phyloP scores from a whole-genome alignment of 2,113 vertebrate species.

The Tichodroma muraria region DNA sequence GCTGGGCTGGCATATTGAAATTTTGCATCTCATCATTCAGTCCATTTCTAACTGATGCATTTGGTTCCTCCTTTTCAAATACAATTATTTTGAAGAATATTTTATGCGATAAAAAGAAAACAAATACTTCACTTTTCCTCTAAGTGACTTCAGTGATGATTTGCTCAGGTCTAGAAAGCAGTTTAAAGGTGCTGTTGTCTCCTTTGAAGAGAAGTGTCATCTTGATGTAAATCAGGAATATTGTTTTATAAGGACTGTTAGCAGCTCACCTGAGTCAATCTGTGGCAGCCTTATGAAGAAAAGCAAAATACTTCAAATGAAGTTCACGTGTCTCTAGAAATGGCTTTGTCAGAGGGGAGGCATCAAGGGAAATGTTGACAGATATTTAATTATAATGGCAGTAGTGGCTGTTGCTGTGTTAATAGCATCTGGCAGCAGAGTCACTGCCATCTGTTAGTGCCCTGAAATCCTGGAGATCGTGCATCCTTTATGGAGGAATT shows the following conservation, averaged over 20 bases:
- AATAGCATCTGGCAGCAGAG: background rate
- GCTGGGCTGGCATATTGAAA: background rate
- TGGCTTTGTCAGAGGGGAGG: background rate
- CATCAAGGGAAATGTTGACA: slow-evolving; percentile 5
- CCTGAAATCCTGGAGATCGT: background rate
- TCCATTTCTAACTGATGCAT: background rate
- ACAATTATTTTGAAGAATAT: background rate
- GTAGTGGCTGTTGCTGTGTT: background rate
- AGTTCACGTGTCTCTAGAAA: background rate
- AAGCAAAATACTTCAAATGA: background rate
- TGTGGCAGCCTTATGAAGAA: background rate
- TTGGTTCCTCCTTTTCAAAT: background rate
- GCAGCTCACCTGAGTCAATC: background rate
- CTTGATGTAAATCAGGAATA: background rate
- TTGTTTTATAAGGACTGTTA: background rate
- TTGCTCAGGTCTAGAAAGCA: background rate
- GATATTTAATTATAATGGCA: slow-evolving; percentile 2
- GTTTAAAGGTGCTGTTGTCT: background rate
- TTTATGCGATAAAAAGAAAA: background rate
- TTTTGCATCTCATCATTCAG: background rate
- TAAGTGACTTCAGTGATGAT: background rate
- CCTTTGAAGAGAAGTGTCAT: background rate
- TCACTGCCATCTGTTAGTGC: background rate
- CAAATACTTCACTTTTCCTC: background rate
- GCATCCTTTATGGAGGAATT: background rate